Evolutionary conservation across 2,113 vertebrate species (phyloP), one percentile per base, ranked within the genome.

Genomic region (Hippocampus comes): DNA sequence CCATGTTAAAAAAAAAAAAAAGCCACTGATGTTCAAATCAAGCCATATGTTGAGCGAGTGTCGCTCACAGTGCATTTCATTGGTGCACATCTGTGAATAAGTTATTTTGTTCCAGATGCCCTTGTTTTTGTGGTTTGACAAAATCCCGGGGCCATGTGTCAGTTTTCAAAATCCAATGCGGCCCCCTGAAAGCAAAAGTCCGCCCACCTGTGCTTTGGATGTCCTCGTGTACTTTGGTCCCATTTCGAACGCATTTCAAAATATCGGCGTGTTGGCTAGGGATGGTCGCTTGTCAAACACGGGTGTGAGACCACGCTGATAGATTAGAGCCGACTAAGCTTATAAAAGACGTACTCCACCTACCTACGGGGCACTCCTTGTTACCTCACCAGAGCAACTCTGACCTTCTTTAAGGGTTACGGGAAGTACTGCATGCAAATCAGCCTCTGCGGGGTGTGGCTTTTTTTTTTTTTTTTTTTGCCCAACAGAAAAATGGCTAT

Each of bases 351-450:
- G 74, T 49, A 25, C 21, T 25, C 14, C 34, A 43, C 71, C 84
- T 80, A 68, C 83, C 82, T 75, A 73, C 15, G 69, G 78, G 78
- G 80, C 87, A 73, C 80, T 68, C 41, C 5, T 38, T 25, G 30
- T 66, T 68, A 75, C 68, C 5, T 2, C 55, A 69, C 53, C 21
- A n/a, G 42, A 7, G 4, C 67, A 15, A 23, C 60, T 17, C 60
- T 10, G 61, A 9, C 76, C 48, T 77, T 71, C 63, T 69, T 56
- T 43, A 78, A 75, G 63, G 38, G 60, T 41, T 61, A 25, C 18
- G 46, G 55, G 63, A 77, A 48, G 4, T 34, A 20, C 34, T 38
- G 34, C 34, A 38, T 70, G 53, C 74, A 3, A 51, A n/a, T 41
- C 20, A 11, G 21, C 38, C 41, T 64, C 38, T 42, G 14, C n/a